These are phyloP conservation scores for Epinotia ramella DNA, from an alignment of 2,888 invertebrate genomes.

Conservation along the genomic window DNA sequence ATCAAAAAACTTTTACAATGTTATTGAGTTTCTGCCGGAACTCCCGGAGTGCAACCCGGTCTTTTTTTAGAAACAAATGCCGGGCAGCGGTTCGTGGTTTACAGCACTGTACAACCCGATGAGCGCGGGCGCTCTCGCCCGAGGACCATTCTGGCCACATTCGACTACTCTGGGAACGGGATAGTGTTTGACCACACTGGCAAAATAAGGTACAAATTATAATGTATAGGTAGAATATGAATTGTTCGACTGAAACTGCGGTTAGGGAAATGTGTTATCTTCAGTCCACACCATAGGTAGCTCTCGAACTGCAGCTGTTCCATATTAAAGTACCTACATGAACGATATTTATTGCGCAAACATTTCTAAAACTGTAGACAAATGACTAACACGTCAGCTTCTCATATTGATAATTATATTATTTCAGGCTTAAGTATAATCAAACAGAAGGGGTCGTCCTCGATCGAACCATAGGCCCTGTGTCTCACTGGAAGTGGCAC, in stretches of 20 bases:
- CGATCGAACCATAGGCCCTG: conserved; percentile 73
- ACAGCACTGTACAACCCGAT: conserved; percentile 74
- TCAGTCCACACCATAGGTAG: no score
- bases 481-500: conserved; percentile 81
- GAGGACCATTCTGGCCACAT: conserved; percentile 71
- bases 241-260: not conserved
- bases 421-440: conserved; percentile 74
- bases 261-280: not conserved
- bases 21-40: no score
- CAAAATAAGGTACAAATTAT: conserved; percentile 69
- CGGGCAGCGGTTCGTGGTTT: conserved; percentile 73
- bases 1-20: no score
- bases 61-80: conserved; percentile 73
- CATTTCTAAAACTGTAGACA: not conserved
- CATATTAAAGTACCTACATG: not conserved
- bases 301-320: no score
- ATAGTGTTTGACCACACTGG: conserved; percentile 77
- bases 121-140: conserved; percentile 70
- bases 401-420: not conserved
- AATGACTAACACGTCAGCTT: not conserved
- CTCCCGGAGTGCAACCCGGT: no score
- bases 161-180: conserved; percentile 77
- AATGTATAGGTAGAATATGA: not conserved
- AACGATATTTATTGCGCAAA: not conserved
- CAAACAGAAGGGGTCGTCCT: conserved; percentile 80